Conservation (phyloP, 2,113 vertebrate species). For the rat (Rattus norvegicus) region GRCr8 NC_086020.1:42238501-42239000, state of each 20-base stretch:
- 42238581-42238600: not conserved
- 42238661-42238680: not conserved
- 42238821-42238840: not conserved
- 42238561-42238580: not conserved
- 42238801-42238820: not conserved
- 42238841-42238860: not conserved
- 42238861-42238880: not conserved
- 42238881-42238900: too few species aligned
- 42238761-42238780: not conserved
- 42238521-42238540: not conserved
- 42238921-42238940: too few species aligned
- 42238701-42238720: not conserved
- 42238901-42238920: too few species aligned
- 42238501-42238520: not conserved
- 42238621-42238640: not conserved
- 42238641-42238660: not conserved
- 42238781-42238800: not conserved
- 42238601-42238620: conserved; percentile 6
- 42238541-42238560: not conserved
- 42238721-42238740: not conserved
- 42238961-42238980: too few species aligned
- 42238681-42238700: not conserved
- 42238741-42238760: not conserved
- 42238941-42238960: too few species aligned
- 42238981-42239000: too few species aligned